phyloP scores from a whole-genome alignment of 2,797 vertebrate species.

The Lepus oiostolus region DNA sequence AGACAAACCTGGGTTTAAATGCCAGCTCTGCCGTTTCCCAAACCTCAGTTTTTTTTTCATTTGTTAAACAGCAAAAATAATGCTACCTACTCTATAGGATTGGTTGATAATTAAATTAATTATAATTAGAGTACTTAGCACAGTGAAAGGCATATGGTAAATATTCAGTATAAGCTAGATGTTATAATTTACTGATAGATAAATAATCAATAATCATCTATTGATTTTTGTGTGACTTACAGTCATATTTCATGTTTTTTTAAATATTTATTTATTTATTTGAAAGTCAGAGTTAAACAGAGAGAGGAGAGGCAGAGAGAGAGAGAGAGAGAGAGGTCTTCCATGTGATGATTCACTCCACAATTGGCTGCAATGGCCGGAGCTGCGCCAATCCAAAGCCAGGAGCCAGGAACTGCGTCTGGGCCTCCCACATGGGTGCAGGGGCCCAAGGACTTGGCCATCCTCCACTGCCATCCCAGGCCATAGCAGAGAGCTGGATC shows the following conservation, averaged over 20 bases:
- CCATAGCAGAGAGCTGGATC: no score
- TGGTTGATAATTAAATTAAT: constrained; percentile 18
- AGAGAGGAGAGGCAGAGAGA: no score
- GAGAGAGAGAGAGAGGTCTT: no score
- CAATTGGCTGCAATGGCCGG: no score
- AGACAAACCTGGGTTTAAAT: constrained; percentile 41
- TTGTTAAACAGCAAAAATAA: constrained; percentile 37
- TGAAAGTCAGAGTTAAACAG: no score
- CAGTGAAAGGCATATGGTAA: background rate
- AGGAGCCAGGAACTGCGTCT: no score
- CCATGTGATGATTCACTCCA: no score
- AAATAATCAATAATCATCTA: background rate
- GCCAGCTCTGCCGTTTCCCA: background rate
- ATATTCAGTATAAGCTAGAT: background rate
- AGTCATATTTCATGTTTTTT: background rate
- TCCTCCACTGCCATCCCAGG: no score
- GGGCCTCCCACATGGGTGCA: no score
- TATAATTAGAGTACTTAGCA: constrained; percentile 39
- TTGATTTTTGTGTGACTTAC: background rate
- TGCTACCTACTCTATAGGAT: background rate
- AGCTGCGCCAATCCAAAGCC: no score
- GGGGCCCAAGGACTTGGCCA: no score
- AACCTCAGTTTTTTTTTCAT: constrained; percentile 28
- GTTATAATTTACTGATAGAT: constrained; percentile 19
- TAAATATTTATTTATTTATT: no score